Percentiles rank a stretch among this genome's conserved stretches.
phyloP scores from a whole-genome alignment of 2,113 vertebrate genomes.

The Pogona vitticeps region DNA sequence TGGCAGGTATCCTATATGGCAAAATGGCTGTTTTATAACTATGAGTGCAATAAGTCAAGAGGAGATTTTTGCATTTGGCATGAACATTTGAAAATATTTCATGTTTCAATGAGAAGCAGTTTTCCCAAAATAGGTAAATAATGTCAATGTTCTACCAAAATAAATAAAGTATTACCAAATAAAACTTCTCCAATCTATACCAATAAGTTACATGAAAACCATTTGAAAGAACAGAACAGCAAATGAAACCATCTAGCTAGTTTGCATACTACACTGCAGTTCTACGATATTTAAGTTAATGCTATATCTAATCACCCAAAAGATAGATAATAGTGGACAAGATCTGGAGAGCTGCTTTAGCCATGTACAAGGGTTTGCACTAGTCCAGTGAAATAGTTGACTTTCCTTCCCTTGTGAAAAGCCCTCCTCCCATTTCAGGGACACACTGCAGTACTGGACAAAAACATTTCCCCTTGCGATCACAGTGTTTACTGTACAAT shows the following conservation, averaged over 20 bases:
- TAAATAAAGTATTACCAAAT: neutral
- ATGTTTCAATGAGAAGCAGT: conserved; percentile 22
- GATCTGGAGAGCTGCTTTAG: neutral
- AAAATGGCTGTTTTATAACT: neutral
- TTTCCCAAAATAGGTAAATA: conserved; percentile 4
- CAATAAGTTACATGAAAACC: conserved; percentile 9
- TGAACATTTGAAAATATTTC: conserved; percentile 7
- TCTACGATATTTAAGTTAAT: conserved; percentile 29
- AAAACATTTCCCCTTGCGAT: neutral
- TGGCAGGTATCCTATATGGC: neutral
- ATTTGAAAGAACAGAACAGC: conserved; percentile 16
- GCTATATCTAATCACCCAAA: neutral
- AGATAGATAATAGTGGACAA: neutral
- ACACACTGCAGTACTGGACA: neutral
- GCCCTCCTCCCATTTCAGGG: neutral
- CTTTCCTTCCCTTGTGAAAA: neutral
- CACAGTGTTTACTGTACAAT: neutral
- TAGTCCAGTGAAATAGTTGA: neutral
- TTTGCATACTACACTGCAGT: neutral
- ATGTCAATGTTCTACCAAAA: conserved; percentile 17
- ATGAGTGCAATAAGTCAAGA: conserved; percentile 10
- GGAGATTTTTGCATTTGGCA: conserved; percentile 14
- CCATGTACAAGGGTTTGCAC: neutral
- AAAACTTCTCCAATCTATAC: conserved; percentile 2
- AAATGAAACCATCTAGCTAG: conserved; percentile 2